Base-by-base conservation (phyloP, 2,888 invertebrate species). In the Ormyrus rosae region DNA sequence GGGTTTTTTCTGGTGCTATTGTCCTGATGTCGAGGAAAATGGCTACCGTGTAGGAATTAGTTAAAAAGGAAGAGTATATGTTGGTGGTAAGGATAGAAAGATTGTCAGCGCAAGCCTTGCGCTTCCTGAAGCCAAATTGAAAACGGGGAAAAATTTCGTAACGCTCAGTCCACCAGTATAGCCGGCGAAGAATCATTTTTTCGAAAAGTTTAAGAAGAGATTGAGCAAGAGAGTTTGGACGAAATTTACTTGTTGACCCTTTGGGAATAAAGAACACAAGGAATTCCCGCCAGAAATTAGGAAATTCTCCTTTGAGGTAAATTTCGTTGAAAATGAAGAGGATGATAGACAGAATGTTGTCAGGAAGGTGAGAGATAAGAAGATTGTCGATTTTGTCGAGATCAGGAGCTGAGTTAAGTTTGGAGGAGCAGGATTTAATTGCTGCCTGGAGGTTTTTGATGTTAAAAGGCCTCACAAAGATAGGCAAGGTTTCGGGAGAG, bases 351-450 rank as follows among this genome's bases (percentile, higher is more conserved):
- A 60, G 71, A 34, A 58, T 58, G 11, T n/a, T 13, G n/a, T 70
- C 48, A 11, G 70, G 58, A 6, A 58, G n/a, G 11, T 46, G 46
- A 6, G 56, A 9, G 6, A 67, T 75, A 2, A 75, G 58, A 9
- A 46, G 8, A 50, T 58, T 67, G 51, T 64, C 51, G 46, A 75
- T 67, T n/a, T 9, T 48, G 48, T 67, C 74, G 1, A 67, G 50
- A 13, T 51, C 68, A 5, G 68, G 60, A 5, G 51, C 50, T 1
- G 67, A 75, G 7, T 48, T 50, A 10, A 34, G 6, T 8, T 68
- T 75, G 0, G 68, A n/a, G 13, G 13, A 13, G 13, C 13, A 13
- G 13, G 13, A 13, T 13, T 13, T 13, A 13, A 13, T 13, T 13
- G 13, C 13, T 13, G 13, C 0, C 13, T 13, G 13, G 13, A 13